A percentile compares a stretch with the other conserved stretches of the same genome.
These are phyloP conservation scores for Helogale parvula DNA, from an alignment of 2,113 vertebrate genomes.

Conservation along the genomic window DNA sequence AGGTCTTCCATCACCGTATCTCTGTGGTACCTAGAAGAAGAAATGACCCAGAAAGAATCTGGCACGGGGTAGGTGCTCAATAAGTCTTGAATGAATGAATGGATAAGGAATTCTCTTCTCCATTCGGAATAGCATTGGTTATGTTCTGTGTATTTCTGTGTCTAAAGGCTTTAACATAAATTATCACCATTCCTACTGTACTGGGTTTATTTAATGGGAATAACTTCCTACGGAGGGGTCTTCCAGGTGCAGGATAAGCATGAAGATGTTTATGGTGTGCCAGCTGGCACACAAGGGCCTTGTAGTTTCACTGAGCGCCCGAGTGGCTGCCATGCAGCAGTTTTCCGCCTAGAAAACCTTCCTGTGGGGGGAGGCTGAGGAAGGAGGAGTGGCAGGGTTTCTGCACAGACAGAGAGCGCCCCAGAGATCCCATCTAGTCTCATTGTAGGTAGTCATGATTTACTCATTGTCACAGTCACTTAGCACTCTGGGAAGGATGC, in stretches of 20 bases:
- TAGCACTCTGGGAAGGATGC: slow-evolving; percentile 43
- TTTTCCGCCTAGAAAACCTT: slow-evolving; percentile 17
- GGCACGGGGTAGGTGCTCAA: background rate
- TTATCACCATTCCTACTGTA: slow-evolving; percentile 40
- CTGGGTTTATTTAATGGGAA: slow-evolving; percentile 37
- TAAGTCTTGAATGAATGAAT: slow-evolving; percentile 35
- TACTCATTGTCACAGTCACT: slow-evolving; percentile 61
- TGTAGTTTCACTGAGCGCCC: background rate
- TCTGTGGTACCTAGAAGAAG: background rate
- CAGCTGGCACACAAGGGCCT: background rate
- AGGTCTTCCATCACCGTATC: background rate
- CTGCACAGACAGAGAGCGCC: background rate
- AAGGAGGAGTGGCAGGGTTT: background rate
- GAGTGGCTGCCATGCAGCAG: background rate
- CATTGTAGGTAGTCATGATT: slow-evolving; percentile 50
- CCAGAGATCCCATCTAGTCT: background rate
- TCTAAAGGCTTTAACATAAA: slow-evolving; percentile 51
- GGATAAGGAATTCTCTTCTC: background rate
- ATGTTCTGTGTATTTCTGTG: background rate
- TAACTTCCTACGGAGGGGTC: slow-evolving; percentile 23
- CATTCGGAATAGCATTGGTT: background rate
- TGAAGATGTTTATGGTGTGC: slow-evolving; percentile 46
- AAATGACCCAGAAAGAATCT: background rate
- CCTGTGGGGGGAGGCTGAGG: background rate
- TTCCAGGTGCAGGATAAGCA: slow-evolving; percentile 66